A percentile compares a stretch with the other conserved stretches of the same genome.
Conservation (phyloP, 2,888 invertebrate species). For the Sarcophaga caerulescens region DNA sequence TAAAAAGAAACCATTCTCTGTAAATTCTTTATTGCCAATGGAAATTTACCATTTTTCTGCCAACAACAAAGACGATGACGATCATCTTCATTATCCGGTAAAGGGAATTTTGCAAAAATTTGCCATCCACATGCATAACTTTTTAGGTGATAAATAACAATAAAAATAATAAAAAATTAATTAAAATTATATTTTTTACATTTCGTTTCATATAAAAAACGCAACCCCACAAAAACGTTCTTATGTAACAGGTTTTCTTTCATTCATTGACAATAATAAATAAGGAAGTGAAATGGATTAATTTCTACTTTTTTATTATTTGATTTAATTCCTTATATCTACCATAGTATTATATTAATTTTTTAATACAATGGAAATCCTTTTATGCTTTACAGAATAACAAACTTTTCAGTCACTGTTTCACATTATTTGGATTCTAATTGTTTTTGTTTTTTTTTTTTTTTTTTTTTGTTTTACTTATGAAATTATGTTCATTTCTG, state of each 20-base stretch:
- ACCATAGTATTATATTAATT: no score
- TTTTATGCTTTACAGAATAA: neutral
- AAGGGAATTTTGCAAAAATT: no score
- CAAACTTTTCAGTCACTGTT: neutral
- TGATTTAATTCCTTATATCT: neutral
- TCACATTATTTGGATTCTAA: neutral
- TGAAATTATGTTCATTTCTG: neutral
- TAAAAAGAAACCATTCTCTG: neutral
- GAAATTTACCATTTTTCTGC: neutral
- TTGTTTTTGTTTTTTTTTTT: neutral
- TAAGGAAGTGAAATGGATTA: slow-evolving; percentile 14
- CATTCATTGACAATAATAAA: neutral
- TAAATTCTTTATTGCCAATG: neutral
- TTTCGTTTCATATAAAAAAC: neutral
- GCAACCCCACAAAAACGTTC: neutral
- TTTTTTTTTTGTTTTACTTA: neutral
- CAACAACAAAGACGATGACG: neutral
- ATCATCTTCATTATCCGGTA: neutral
- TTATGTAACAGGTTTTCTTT: neutral
- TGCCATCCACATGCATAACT: neutral
- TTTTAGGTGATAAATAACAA: neutral
- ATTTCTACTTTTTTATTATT: neutral
- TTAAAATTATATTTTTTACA: neutral
- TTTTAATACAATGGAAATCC: slow-evolving; percentile 4
- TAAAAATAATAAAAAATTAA: neutral